These are phyloP conservation scores for Scaptomyza montana DNA, from an alignment of 1,140 invertebrate genomes.

Conservation along the genomic window DNA sequence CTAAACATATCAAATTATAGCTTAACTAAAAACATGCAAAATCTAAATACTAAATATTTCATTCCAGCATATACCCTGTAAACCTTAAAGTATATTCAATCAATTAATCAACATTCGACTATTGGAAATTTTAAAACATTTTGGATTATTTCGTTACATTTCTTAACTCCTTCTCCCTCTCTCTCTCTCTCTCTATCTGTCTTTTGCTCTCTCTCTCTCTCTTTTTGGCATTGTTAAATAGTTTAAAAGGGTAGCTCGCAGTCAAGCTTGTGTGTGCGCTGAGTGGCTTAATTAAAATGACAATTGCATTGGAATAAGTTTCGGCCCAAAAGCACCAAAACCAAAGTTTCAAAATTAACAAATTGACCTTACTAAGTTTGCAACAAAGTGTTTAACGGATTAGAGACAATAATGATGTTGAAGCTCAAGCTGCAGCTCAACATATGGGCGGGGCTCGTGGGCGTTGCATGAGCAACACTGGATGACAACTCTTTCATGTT, in stretches of 20 bases:
- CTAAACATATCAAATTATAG: too few species aligned
- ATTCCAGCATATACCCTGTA: too few species aligned
- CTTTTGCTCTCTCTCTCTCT: too few species aligned
- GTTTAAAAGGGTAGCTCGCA: neutral
- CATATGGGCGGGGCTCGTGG: neutral
- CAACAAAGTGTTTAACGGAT: slow-evolving; percentile 7
- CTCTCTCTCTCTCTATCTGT: too few species aligned
- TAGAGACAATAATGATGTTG: neutral
- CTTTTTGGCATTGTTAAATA: neutral
- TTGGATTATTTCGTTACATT: too few species aligned
- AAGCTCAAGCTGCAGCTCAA: neutral
- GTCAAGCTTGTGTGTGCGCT: neutral
- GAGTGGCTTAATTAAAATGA: neutral
- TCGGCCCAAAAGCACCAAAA: slow-evolving; percentile 3
- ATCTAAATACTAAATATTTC: too few species aligned
- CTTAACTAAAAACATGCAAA: too few species aligned
- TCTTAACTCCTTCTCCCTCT: too few species aligned
- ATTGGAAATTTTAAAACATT: too few species aligned
- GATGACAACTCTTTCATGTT: slow-evolving; percentile 8
- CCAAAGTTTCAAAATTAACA: slow-evolving; percentile 17
- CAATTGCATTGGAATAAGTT: slow-evolving; percentile 21
- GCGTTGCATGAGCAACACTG: neutral
- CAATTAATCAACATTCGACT: too few species aligned
- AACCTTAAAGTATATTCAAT: too few species aligned
- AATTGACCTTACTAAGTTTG: slow-evolving; percentile 30